Evolutionary conservation across 2,888 invertebrate species (phyloP), one percentile per base, ranked within the genome.

Genomic region (Ceraclea dissimilis): DNA sequence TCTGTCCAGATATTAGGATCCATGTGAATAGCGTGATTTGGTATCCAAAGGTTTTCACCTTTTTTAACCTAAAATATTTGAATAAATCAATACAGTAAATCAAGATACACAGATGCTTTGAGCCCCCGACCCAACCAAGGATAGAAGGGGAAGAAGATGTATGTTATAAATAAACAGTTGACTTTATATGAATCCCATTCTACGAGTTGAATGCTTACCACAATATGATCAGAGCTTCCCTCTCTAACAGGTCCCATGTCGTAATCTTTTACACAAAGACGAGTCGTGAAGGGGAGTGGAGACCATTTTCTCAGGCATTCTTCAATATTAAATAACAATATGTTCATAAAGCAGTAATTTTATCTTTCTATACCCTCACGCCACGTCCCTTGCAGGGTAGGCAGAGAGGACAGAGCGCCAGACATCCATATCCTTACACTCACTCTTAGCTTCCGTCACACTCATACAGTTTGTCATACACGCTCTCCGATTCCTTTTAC

Each of bases 1-100:
- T 75, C 66, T 0, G 67, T 60, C 56, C 67, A 73, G 47, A 67
- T 63, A 1, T 67, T 52, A 0, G 68, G 63, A 58, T 74, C 72
- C 2, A 61, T 63, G 2, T 75, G 74, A 1, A 74, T 57, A 0
- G 66, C 66, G 31, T 65, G 64, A 1, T 69, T 62, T 0, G 73
- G 70, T 31, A 75, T 60, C 54, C 65, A 64, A 0, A 74, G 20
- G 0, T 52, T 58, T 1, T 62, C 63, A 0, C 68, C 73, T 20
- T 68, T 67, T 52, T 67, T 57, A 1, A 74, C 52, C 60, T 60
- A 10, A 8, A 46, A 17, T 11, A 53, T 31, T n/a, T 10, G 47
- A 47, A 49, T n/a, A 31, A 18, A 39, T n/a, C n/a, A n/a, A n/a
- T n/a, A n/a, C n/a, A n/a, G n/a, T n/a, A n/a, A n/a, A n/a, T n/a